Percentiles rank a stretch among this genome's conserved stretches.
Conservation (phyloP, 92 coral and sea anemone genomes). For the Montipora capitata region DNA sequence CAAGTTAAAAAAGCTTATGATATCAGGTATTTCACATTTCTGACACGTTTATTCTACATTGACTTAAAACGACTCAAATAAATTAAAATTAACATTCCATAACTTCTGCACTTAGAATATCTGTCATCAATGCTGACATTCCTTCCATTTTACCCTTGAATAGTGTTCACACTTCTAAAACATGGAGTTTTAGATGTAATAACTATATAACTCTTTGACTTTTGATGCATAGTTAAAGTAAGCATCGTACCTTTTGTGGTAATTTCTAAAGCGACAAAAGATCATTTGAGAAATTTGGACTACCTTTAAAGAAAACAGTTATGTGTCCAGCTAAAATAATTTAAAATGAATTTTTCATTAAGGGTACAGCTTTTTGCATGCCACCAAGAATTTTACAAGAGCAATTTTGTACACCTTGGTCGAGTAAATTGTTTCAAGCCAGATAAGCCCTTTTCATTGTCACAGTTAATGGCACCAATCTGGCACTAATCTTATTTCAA, state of each 20-base stretch:
- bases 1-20: too few species aligned
- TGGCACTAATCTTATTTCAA: too few species aligned
- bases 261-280: neutral
- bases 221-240: neutral
- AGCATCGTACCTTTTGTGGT: neutral
- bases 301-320: neutral
- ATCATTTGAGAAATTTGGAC: neutral
- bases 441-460: too few species aligned
- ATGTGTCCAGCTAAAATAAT: too few species aligned
- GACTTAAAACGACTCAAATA: constrained; percentile 34
- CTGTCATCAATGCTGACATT: neutral
- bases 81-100: constrained; percentile 29
- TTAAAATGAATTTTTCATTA: too few species aligned
- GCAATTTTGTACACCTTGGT: neutral
- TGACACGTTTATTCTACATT: neutral
- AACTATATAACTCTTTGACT: neutral
- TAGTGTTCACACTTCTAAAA: neutral
- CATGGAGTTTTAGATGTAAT: neutral
- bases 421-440: too few species aligned
- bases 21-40: too few species aligned
- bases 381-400: neutral
- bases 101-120: neutral
- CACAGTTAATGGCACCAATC: too few species aligned
- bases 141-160: neutral
- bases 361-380: neutral